Evolutionary conservation across 2,888 invertebrate genomes (phyloP).

Genomic region (Dimorphilus gyrociliatus): DNA sequence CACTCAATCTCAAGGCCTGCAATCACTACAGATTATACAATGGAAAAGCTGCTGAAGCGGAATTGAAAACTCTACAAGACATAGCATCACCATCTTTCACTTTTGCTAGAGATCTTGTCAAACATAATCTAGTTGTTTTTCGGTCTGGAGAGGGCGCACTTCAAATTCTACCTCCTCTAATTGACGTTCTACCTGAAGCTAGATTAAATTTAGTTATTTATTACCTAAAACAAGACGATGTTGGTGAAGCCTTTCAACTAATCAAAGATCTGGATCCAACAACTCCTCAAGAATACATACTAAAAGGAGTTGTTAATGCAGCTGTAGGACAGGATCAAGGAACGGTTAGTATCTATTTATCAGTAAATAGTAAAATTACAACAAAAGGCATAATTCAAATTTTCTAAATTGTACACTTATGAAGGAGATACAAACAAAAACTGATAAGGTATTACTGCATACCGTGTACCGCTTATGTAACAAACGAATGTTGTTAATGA

Average conservation of each 20-base stretch:
- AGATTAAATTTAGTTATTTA: slow-evolving; percentile 86
- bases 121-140: slow-evolving; percentile 88
- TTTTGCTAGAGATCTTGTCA: slow-evolving; percentile 77
- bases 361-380: neutral
- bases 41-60: slow-evolving; percentile 81
- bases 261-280: slow-evolving; percentile 81
- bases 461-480: too few species aligned
- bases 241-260: slow-evolving; percentile 68
- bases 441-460: too few species aligned
- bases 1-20: slow-evolving; percentile 76
- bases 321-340: slow-evolving; percentile 76
- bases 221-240: slow-evolving; percentile 70
- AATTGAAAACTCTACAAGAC: slow-evolving; percentile 60
- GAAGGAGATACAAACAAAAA: too few species aligned
- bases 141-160: slow-evolving; percentile 80
- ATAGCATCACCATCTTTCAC: slow-evolving; percentile 49
- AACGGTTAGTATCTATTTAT: slow-evolving; percentile 53
- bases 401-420: too few species aligned
- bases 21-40: slow-evolving; percentile 72
- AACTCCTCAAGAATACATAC: slow-evolving; percentile 82
- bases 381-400: too few species aligned
- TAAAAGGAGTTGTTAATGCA: slow-evolving; percentile 89
- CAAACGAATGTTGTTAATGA: too few species aligned
- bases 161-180: slow-evolving; percentile 71
- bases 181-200: slow-evolving; percentile 92